These are phyloP conservation scores for Reinhardtius hippoglossoides DNA, from an alignment of 2,113 vertebrate genomes.

Conservation along the genomic window DNA sequence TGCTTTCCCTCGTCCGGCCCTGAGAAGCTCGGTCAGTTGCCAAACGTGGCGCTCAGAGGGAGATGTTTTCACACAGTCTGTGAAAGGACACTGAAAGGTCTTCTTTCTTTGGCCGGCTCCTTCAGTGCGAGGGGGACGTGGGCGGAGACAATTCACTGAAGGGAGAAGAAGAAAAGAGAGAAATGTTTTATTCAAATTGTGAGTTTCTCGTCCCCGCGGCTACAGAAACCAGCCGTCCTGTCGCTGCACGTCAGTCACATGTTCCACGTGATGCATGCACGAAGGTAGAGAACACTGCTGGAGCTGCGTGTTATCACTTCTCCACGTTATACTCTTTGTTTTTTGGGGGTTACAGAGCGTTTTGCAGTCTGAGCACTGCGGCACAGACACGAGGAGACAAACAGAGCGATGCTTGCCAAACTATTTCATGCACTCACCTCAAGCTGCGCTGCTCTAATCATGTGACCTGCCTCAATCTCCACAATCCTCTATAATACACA, in stretches of 20 bases:
- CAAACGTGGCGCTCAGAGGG: slow-evolving; percentile 30
- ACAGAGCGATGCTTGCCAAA: too few relatives aligned
- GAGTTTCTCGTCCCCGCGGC: neutral
- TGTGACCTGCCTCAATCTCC: too few relatives aligned
- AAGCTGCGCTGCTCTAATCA: too few relatives aligned
- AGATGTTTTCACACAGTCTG: slow-evolving; percentile 42
- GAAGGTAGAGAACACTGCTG: too few relatives aligned
- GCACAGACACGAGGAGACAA: too few relatives aligned
- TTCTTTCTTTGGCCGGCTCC: slow-evolving; percentile 30
- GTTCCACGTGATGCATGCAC: slow-evolving; percentile 2
- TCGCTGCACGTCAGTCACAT: slow-evolving; percentile 31
- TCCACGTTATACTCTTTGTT: too few relatives aligned
- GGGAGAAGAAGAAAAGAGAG: neutral
- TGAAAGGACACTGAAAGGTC: slow-evolving; percentile 32
- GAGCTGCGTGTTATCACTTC: too few relatives aligned
- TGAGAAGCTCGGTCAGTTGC: slow-evolving; percentile 43
- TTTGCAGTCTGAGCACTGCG: too few relatives aligned
- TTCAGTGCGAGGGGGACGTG: slow-evolving; percentile 16
- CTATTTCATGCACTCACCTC: too few relatives aligned
- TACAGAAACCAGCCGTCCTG: slow-evolving; percentile 23
- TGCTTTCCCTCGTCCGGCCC: slow-evolving; percentile 14
- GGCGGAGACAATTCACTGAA: slow-evolving; percentile 21
- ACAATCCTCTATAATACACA: too few relatives aligned
- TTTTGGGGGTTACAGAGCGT: too few relatives aligned
- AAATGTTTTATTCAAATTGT: slow-evolving; percentile 23